Conservation (phyloP, 92 coral and sea anemone genomes). For the Virgularia gustaviana region DNA sequence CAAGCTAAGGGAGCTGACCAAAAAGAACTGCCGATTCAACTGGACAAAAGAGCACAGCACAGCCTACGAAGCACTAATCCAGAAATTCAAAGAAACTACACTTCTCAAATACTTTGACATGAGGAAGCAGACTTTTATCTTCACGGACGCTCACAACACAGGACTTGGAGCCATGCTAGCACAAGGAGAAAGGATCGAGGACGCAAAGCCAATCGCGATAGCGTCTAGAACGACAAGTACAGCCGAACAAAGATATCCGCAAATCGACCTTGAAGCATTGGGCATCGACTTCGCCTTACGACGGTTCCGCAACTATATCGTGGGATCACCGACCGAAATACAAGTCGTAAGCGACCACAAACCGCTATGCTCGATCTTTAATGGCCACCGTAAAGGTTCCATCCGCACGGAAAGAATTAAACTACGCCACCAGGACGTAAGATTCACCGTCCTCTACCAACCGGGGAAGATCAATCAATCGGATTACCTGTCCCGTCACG, state of each 20-base stretch:
- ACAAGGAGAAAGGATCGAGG: conserved; percentile 14
- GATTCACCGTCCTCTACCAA: conserved; percentile 6
- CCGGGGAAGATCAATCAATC: conserved; percentile 10
- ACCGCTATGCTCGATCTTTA: conserved; percentile 8
- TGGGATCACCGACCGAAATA: not conserved
- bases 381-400: conserved; percentile 12
- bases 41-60: conserved; percentile 54
- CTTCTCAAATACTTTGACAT: not conserved
- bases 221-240: conserved; percentile 17
- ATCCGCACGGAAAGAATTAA: conserved; percentile 11
- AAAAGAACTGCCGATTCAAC: conserved; percentile 51
- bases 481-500: conserved; percentile 12
- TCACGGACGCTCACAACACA: conserved; percentile 5
- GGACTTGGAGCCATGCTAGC: conserved; percentile 33
- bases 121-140: not conserved
- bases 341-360: conserved; percentile 6
- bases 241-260: conserved; percentile 27
- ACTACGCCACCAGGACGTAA: conserved; percentile 8
- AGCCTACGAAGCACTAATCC: conserved; percentile 49
- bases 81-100: conserved; percentile 1
- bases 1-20: conserved; percentile 57
- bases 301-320: not conserved
- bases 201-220: conserved; percentile 9
- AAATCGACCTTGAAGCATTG: conserved; percentile 23
- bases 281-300: conserved; percentile 2